These are phyloP conservation scores for Lithophane socia DNA, from an alignment of 2,888 invertebrate genomes.

Conservation along the genomic window DNA sequence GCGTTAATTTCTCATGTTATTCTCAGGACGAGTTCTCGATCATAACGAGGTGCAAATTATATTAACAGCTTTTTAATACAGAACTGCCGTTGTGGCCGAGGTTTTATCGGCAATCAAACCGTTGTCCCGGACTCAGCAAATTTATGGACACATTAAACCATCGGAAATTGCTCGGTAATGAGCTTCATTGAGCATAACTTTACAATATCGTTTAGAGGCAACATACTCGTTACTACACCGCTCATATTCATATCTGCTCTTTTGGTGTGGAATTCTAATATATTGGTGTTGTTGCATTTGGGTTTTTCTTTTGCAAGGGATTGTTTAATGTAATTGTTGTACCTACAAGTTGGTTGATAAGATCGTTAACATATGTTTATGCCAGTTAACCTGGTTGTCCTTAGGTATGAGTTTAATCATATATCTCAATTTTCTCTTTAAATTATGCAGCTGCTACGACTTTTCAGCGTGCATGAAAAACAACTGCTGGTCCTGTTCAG, in stretches of 20 bases:
- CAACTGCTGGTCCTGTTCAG: background rate
- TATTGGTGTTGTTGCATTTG: background rate
- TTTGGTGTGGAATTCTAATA: constrained; percentile 32
- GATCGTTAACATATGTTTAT: background rate
- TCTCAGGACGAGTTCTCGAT: constrained; percentile 53
- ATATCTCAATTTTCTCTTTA: background rate
- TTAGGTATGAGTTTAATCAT: background rate
- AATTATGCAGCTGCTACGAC: background rate
- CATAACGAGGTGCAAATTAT: constrained; percentile 82
- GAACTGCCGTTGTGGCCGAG: constrained; percentile 74
- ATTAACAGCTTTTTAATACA: constrained; percentile 82
- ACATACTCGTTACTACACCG: constrained; percentile 48
- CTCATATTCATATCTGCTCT: constrained; percentile 17
- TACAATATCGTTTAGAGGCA: constrained; percentile 65
- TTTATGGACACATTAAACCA: constrained; percentile 80
- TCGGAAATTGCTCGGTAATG: constrained; percentile 74
- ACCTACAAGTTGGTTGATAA: background rate
- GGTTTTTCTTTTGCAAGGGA: background rate
- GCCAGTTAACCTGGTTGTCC: background rate
- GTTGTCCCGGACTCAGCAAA: constrained; percentile 74
- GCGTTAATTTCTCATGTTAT: constrained; percentile 65
- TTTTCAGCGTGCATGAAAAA: background rate
- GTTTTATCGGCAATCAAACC: constrained; percentile 83
- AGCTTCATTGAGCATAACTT: constrained; percentile 70
- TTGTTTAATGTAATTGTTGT: too few relatives aligned